These are phyloP conservation scores for Drepanosiphum platanoidis DNA, from an alignment of 2,888 invertebrate genomes.

Conservation along the genomic window DNA sequence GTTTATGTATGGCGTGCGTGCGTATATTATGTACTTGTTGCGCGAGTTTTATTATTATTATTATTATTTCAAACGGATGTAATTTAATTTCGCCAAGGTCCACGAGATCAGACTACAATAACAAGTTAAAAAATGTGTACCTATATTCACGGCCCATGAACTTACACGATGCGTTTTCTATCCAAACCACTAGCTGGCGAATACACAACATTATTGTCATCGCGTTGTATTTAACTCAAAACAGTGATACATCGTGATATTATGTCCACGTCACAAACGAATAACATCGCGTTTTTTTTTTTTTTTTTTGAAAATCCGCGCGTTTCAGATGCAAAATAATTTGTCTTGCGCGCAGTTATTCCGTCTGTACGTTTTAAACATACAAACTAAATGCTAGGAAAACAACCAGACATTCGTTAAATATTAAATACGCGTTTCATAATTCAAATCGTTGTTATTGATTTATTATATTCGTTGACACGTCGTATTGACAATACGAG, in stretches of 20 bases:
- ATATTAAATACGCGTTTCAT: neutral
- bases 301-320: neutral
- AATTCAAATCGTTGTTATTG: neutral
- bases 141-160: conserved; percentile 31
- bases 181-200: neutral
- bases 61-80: conserved; percentile 58
- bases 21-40: conserved; percentile 30
- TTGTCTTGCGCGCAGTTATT: neutral
- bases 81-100: conserved; percentile 62
- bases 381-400: neutral
- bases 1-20: neutral
- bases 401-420: too few species aligned
- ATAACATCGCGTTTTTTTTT: neutral
- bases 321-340: neutral
- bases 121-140: conserved; percentile 39
- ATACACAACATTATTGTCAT: neutral
- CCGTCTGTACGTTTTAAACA: neutral
- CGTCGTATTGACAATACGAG: neutral
- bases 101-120: conserved; percentile 58
- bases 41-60: conserved; percentile 53
- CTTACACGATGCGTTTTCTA: conserved; percentile 40
- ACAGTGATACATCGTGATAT: neutral
- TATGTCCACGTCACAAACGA: neutral
- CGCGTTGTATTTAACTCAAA: neutral
- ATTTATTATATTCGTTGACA: conserved; percentile 8